A percentile compares a stretch with the other conserved stretches of the same genome.
Evolutionary conservation across 2,888 invertebrate genomes (phyloP).

Genomic region (Reticulitermes lucifugus): DNA sequence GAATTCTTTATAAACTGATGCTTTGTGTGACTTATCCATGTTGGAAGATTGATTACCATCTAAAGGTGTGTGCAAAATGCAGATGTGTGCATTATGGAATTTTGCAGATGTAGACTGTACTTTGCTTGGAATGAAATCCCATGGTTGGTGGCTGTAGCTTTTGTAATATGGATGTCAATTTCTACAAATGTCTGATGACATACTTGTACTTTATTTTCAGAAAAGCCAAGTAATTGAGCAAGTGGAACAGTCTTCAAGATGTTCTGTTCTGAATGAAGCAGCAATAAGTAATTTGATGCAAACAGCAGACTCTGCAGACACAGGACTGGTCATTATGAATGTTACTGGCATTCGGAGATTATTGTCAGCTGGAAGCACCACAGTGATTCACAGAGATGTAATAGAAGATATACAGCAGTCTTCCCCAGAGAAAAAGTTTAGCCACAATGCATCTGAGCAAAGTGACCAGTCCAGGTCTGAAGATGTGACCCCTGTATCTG

Average conservation of each 20-base stretch:
- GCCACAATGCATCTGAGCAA: neutral
- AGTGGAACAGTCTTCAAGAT: neutral
- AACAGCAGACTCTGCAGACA: neutral
- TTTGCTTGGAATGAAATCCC: too few species aligned
- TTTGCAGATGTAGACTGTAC: too few species aligned
- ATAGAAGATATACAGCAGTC: neutral
- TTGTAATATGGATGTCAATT: too few species aligned
- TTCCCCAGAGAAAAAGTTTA: neutral
- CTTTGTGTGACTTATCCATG: too few species aligned
- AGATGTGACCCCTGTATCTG: neutral
- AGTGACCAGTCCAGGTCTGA: neutral
- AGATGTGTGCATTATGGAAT: too few species aligned
- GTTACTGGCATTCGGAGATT: neutral
- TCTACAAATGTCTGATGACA: too few species aligned
- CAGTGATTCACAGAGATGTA: neutral
- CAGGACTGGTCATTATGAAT: neutral
- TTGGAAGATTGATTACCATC: too few species aligned
- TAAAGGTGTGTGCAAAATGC: too few species aligned
- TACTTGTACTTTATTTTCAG: neutral
- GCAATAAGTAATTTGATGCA: neutral
- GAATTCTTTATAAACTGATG: too few species aligned
- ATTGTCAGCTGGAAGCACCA: neutral
- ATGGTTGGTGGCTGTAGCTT: too few species aligned
- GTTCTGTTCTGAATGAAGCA: neutral
- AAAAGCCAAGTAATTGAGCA: neutral